Evolutionary conservation across 2,888 invertebrate genomes (phyloP).

Genomic region (Agrotis puta): DNA sequence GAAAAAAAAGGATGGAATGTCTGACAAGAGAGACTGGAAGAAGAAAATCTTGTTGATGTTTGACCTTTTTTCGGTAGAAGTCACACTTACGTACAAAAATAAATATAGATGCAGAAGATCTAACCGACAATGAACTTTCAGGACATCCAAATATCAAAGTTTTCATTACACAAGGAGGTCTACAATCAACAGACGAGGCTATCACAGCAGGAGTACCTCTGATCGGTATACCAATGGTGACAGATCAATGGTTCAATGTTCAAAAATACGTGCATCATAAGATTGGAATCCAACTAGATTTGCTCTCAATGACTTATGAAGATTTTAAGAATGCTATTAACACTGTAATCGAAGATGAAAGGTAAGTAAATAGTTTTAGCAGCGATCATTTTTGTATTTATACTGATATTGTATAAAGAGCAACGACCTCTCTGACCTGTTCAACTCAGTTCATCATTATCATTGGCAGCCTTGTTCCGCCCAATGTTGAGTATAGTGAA

Average conservation of each 20-base stretch:
- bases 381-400: too few relatives aligned
- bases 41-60: not conserved
- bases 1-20: too few relatives aligned
- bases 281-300: conserved; percentile 41
- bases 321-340: conserved; percentile 23
- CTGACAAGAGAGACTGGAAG: too few relatives aligned
- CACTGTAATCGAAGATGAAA: conserved; percentile 17
- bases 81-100: not conserved
- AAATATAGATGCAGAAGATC: not conserved
- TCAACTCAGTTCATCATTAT: too few relatives aligned
- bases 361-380: conserved; percentile 1
- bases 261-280: conserved; percentile 47
- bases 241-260: conserved; percentile 76
- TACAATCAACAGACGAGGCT: conserved; percentile 75
- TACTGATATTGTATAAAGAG: too few relatives aligned
- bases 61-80: not conserved
- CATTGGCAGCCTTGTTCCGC: too few relatives aligned
- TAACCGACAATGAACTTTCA: not conserved
- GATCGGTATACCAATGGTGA: conserved; percentile 76
- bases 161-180: conserved; percentile 82
- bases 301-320: conserved; percentile 22
- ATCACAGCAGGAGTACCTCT: conserved; percentile 71
- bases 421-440: too few relatives aligned
- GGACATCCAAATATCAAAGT: conserved; percentile 70
- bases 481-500: too few relatives aligned